phyloP scores from a whole-genome alignment of 2,888 invertebrate species.

The Euzophera pinguis region DNA sequence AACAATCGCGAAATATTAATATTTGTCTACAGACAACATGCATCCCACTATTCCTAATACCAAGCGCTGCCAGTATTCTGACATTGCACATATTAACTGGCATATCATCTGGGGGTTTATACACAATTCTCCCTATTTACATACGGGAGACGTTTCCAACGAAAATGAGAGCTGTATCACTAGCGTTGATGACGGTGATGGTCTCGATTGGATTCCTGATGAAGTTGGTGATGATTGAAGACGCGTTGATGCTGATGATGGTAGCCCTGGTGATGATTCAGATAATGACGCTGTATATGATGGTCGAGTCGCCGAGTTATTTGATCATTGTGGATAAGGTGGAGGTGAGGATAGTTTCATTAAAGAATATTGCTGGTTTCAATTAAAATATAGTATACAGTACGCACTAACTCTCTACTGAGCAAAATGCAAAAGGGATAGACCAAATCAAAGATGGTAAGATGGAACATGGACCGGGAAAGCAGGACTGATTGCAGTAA shows the following conservation, averaged over 20 bases:
- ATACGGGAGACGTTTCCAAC: conserved; percentile 46
- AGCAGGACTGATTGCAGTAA: too few relatives aligned
- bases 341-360: conserved; percentile 40
- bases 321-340: conserved; percentile 48
- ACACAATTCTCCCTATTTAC: conserved; percentile 53
- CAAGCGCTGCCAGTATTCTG: conserved; percentile 34
- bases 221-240: conserved; percentile 37
- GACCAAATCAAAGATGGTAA: too few relatives aligned
- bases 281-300: conserved; percentile 40
- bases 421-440: too few relatives aligned
- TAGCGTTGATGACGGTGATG: conserved; percentile 45
- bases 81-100: conserved; percentile 50
- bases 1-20: too few relatives aligned
- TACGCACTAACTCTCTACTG: too few relatives aligned
- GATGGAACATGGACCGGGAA: too few relatives aligned
- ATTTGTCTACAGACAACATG: conserved; percentile 47
- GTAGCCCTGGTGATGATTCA: conserved; percentile 47
- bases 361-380: too few relatives aligned
- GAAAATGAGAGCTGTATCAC: conserved; percentile 34
- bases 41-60: conserved; percentile 47
- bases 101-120: conserved; percentile 49
- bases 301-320: conserved; percentile 57
- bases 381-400: too few relatives aligned
- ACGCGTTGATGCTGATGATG: conserved; percentile 47
- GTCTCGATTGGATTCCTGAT: conserved; percentile 50